Evolutionary conservation across 2,797 vertebrate genomes (phyloP), one percentile per base, ranked within the genome.

Genomic region (Selene dorsalis): DNA sequence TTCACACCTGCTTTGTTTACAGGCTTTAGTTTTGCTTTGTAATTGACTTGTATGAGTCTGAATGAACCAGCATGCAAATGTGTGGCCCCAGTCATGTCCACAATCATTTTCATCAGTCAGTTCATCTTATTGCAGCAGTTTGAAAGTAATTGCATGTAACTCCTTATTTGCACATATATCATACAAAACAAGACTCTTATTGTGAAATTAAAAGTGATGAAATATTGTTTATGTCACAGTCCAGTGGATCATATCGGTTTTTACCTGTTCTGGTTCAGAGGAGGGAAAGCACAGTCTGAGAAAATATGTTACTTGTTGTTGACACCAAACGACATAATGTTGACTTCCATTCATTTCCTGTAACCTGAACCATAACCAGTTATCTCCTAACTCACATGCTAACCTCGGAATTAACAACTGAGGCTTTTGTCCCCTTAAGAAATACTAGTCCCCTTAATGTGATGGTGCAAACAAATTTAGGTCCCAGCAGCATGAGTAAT

Each of bases 1-100:
- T 32, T 18, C 39, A 0, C 13, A 9, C 39, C n/a, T 66, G 69
- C 75, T 88, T 85, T 88, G 80, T 82, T 77, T 84, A 32, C 69
- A 59, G 12, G 48, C n/a, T 26, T 48, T 30, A 48, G 68, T 53
- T 85, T 28, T 38, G 5, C 13, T 62, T 62, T 63, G 1, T 39
- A 4, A 16, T 62, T 1, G 20, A 9, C 38, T 14, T 4, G 9
- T 14, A 13, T 38, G 65, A 43, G 38, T 26, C 50, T 6, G 22
- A 60, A 20, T 20, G 50, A 69, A 5, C 9, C 64, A 0, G 3
- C 0, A 75, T 66, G 74, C 52, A 78, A 78, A 63, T 24, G 14
- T 16, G 10, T 10, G 16, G 53, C 20, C 35, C 32, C 8, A n/a
- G 2, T 52, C 57, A 52, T 3, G 20, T 0, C 7, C 8, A 22